Evolutionary conservation across 2,113 vertebrate species (phyloP).

Genomic region (Nettapus auritus): DNA sequence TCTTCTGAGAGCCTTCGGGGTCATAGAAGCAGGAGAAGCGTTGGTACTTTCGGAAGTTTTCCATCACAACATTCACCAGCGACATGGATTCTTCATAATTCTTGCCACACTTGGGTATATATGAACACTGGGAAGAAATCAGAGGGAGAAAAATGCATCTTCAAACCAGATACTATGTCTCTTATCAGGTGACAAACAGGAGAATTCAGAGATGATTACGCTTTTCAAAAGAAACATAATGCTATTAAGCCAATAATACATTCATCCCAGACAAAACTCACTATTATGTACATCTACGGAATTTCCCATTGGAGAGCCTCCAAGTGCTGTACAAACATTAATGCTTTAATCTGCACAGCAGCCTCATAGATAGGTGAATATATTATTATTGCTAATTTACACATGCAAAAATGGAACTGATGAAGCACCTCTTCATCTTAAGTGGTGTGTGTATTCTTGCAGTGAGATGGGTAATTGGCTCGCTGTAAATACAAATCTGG

Average conservation of each 20-base stretch:
- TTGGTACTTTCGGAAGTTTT: conserved; percentile 88
- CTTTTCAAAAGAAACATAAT: conserved; percentile 7
- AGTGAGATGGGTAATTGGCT: conserved; percentile 42
- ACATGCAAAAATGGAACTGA: conserved; percentile 47
- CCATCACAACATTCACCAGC: conserved; percentile 85
- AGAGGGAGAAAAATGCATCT: background rate
- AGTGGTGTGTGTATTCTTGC: background rate
- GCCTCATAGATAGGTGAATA: conserved; percentile 57
- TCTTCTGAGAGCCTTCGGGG: conserved; percentile 83
- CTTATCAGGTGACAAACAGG: conserved; percentile 3
- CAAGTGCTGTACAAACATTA: conserved; percentile 50
- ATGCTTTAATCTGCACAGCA: conserved; percentile 38
- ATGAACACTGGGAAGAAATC: conserved; percentile 85
- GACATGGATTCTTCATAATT: conserved; percentile 84
- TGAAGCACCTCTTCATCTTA: conserved; percentile 64
- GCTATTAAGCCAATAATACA: conserved; percentile 49
- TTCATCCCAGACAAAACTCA: conserved; percentile 44
- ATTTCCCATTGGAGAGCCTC: conserved; percentile 40
- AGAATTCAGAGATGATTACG: conserved; percentile 18
- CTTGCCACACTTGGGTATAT: conserved; percentile 90
- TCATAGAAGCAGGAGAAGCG: conserved; percentile 88
- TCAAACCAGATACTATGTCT: background rate
- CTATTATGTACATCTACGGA: conserved; percentile 48
- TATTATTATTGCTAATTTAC: conserved; percentile 60
- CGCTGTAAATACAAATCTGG: conserved; percentile 40